A percentile compares a stretch with the other conserved stretches of the same genome.
Conservation (phyloP, 1,140 invertebrate genomes). For the Cydia fagiglandana region DNA sequence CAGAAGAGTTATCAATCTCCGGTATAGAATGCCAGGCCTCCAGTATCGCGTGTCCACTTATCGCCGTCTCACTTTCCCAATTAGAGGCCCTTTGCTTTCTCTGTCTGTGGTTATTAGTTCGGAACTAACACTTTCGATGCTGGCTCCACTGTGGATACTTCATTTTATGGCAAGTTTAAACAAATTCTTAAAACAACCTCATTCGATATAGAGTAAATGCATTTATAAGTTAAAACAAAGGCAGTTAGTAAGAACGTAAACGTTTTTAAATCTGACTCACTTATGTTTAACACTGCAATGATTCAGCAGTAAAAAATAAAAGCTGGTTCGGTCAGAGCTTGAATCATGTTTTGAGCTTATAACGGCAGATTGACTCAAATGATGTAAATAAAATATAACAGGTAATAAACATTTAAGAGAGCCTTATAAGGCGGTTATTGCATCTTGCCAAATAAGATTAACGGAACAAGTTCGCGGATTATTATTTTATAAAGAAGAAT, state of each 20-base stretch:
- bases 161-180: background rate
- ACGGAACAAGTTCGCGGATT: background rate
- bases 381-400: constrained; percentile 16
- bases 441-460: constrained; percentile 11
- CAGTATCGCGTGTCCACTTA: constrained; percentile 21
- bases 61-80: constrained; percentile 31
- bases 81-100: constrained; percentile 52
- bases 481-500: background rate
- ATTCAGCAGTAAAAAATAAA: constrained; percentile 26
- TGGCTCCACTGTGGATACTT: background rate
- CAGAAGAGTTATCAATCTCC: background rate
- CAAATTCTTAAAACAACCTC: background rate
- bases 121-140: constrained; percentile 48
- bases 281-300: constrained; percentile 1
- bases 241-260: background rate
- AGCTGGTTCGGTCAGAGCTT: background rate
- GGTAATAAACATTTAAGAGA: constrained; percentile 2
- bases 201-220: background rate
- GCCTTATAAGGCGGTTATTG: background rate
- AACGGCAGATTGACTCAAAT: constrained; percentile 16
- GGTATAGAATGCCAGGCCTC: background rate
- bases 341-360: constrained; percentile 26
- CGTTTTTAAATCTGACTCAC: constrained; percentile 15
- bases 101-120: constrained; percentile 48
- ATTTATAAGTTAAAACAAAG: background rate